phyloP scores from a whole-genome alignment of 1,140 invertebrate genomes.

The Panagrolaimus sp. region DNA sequence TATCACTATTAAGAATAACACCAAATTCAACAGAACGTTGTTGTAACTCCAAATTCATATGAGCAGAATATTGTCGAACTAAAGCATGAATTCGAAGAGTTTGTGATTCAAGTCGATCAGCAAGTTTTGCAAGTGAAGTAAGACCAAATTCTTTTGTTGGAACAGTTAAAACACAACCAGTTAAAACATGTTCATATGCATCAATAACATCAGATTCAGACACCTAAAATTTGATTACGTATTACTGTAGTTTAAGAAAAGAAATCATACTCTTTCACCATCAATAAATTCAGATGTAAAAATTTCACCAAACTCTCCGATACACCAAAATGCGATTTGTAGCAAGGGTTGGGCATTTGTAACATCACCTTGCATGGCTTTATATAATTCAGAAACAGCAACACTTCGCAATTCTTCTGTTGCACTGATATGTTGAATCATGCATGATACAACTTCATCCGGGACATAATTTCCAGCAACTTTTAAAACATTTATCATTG shows the following conservation, averaged over 20 bases:
- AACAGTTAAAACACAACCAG: conserved; percentile 23
- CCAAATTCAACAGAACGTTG: conserved; percentile 44
- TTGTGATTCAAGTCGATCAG: conserved; percentile 35
- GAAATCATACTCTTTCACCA: conserved; percentile 25
- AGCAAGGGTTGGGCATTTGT: conserved; percentile 60
- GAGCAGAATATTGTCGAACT: conserved; percentile 39
- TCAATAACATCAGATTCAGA: conserved; percentile 42
- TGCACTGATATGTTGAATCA: conserved; percentile 88
- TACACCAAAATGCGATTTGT: conserved; percentile 87
- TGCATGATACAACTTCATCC: conserved; percentile 90
- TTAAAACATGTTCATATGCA: conserved; percentile 38
- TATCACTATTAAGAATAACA: conserved; percentile 26
- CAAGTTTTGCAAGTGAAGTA: conserved; percentile 42
- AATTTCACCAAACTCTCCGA: conserved; percentile 93
- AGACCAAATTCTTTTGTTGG: conserved; percentile 47
- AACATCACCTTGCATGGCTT: conserved; percentile 70
- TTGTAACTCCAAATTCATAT: conserved; percentile 48
- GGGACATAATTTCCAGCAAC: conserved; percentile 92
- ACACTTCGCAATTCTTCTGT: conserved; percentile 76
- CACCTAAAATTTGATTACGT: conserved; percentile 22
- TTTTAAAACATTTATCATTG: conserved; percentile 84
- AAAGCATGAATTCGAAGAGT: conserved; percentile 37
- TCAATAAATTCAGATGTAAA: conserved; percentile 61
- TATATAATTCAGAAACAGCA: conserved; percentile 80
- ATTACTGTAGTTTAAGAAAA: background rate